Conservation (phyloP, 1,140 invertebrate genomes). For the Gonioctena quinquepunctata region DNA sequence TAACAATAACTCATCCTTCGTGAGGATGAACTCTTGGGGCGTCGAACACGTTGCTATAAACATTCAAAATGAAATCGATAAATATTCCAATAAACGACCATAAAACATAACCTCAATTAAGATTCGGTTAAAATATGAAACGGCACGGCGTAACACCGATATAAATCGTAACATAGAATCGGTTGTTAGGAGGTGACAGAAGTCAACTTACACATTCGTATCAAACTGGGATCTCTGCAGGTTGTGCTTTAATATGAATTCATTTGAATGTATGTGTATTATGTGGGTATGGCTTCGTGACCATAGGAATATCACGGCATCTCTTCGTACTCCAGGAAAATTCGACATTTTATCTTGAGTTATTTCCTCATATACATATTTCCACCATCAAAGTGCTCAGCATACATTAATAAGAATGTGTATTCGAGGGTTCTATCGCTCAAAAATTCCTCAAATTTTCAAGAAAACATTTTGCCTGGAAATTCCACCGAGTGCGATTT, state of each 20-base stretch:
- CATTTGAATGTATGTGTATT: conserved; percentile 41
- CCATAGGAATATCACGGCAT: conserved; percentile 22
- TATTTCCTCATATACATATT: too few relatives aligned
- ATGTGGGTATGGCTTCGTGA: conserved; percentile 31
- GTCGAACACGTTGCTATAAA: conserved; percentile 2
- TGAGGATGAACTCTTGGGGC: not conserved
- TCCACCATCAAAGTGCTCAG: too few relatives aligned
- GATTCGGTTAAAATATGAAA: conserved; percentile 14
- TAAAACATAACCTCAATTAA: conserved; percentile 22
- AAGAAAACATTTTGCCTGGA: too few relatives aligned
- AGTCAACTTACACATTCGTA: conserved; percentile 32
- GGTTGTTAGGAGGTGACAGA: conserved; percentile 41
- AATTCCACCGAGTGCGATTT: too few relatives aligned
- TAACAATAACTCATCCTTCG: not conserved
- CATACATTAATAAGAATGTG: too few relatives aligned
- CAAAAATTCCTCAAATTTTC: too few relatives aligned
- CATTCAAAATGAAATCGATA: conserved; percentile 12
- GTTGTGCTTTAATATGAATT: conserved; percentile 42
- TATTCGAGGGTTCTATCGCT: too few relatives aligned
- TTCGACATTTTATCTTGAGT: too few relatives aligned
- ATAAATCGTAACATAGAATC: conserved; percentile 36
- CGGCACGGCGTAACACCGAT: conserved; percentile 13
- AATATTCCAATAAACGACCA: conserved; percentile 14
- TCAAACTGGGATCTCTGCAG: conserved; percentile 40
- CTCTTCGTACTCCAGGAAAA: too few relatives aligned